Evolutionary conservation across 2,113 vertebrate species (phyloP), one percentile per base, ranked within the genome.

Genomic region (Nothocercus julius): DNA sequence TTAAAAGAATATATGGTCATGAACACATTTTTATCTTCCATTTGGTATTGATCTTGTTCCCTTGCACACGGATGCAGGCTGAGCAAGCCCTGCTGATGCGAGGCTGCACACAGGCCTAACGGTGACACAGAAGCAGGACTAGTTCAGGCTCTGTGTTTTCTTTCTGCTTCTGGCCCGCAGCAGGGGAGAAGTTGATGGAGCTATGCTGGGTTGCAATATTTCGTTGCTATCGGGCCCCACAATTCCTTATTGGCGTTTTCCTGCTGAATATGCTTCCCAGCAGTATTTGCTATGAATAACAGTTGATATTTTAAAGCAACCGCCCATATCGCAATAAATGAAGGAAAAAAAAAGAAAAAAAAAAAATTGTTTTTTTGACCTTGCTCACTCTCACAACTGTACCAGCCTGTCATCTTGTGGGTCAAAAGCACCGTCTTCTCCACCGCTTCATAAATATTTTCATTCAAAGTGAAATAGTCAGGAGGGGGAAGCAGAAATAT

Each of bases 401-500:
- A 7, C 49, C 6, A 78, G 16, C 32, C 69, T 42, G 51, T 53
- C 47, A 5, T 66, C 77, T 47, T 36, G 22, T 28, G 6, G 9
- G 36, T 77, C 61, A 80, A 76, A 82, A 53, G 53, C 53, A 56
- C 32, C 15, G 8, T 49, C 27, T 15, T 81, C 67, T 64, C 34
- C 62, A 2, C 2, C 59, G 49, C n/a, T 47, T 80, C 53, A 27
- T 44, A 82, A 95, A 72, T 28, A 17, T 36, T 64, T 40, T 66
- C n/a, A 42, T 30, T 20, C 30, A n/a, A 93, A 78, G 78, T 28
- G 44, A 78, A 77, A 86, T 3, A 69, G 67, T 82, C 79, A 95
- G 84, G 30, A 89, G 9, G 79, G 74, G 82, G 68, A 98, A 88
- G 87, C 96, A 84, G 36, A 87, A 97, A 64, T 96, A 96, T 79